Base-by-base conservation (phyloP, 2,888 invertebrate species). In the Sturmia bella region DNA sequence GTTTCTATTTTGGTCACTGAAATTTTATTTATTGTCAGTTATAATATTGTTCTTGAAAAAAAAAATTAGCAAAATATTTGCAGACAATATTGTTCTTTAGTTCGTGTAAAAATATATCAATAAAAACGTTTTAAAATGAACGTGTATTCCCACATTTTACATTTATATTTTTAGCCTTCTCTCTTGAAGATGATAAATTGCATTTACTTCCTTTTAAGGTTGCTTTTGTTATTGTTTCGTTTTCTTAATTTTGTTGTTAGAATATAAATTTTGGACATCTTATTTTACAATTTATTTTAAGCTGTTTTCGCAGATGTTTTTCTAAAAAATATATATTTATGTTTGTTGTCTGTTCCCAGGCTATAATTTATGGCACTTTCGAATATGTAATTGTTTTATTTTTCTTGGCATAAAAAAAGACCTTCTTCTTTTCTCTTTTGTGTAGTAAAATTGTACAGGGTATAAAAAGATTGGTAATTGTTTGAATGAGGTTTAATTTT, bases 321-420 rank as follows among this genome's bases (percentile, higher is more conserved):
- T 4, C 6, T 41, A 41, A 32, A 32, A 32, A 32, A 0, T 66
- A 24, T 4, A 12, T 13, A 17, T 63, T 21, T 50, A 50, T 37
- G 61, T 61, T 12, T 17, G 21, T 32, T 50, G 48, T 69, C 17
- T 52, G 61, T 12, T 59, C 59, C n/a, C 21, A 7, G 50, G 37
- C 66, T 68, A 73, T 68, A 76, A 81, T 76, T 81, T 81, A 77
- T 77, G 68, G 50, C 68, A 61, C 21, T 76, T 56, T 43, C 17
- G 32, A 45, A 82, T 52, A 56, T 6, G 13, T 41, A 48, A 41
- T 15, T 66, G 84, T 85, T 85, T 84, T 85, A 85, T 41, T 52
- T 12, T 27, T 59, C 84, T 85, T 85, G 27, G 3, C 84, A 86
- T 87, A 12, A 3, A 7, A 56, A 32, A 27, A 1, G 7, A 7